Base-by-base conservation (phyloP, 2,888 invertebrate genomes). In the Buathra laborator region DNA sequence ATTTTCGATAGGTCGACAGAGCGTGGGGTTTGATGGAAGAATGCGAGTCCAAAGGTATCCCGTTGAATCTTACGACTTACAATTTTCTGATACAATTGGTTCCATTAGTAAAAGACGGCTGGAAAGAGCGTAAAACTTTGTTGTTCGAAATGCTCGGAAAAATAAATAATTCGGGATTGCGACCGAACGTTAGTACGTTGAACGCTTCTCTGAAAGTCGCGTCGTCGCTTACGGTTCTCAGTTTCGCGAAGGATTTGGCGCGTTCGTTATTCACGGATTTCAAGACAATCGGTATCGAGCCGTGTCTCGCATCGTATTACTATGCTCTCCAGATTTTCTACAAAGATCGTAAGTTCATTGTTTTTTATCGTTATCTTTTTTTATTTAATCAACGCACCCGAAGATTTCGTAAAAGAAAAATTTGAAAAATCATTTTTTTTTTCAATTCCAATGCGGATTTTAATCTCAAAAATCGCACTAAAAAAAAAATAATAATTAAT, bases 281-380 rank as follows among this genome's bases (percentile, higher is more conserved):
- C 92, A 96, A 94, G 87, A 91, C 92, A 10, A 89, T 97, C 0
- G 96, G 96, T 10, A 95, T 98, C 32, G 95, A 96, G 89, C 98
- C 98, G 0, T 96, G 96, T 24, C 94, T 98, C 7, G 96, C 96
- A 0, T 96, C 97, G 0, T 98, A 97, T 94, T 96, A 96, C 92
- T 96, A 96, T 90, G 90, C 98, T 0, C 93, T 98, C 16, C 95
- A 95, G 70, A 95, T 96, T 67, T 97, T 96, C 92, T 97, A 96
- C 90, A 96, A 96, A 91, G 96, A 97, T 85, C 95, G 97, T 95
- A 94, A 95, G 85, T 37, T 75, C 5, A 32, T 53, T 66, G 24
- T 37, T 66, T 14, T 53, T 67, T 71, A 16, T 53, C 37, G 37
- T 56, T 14, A 19, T 84, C 56, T 78, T 56, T 59, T 78, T 56